Evolutionary conservation across 2,797 vertebrate species (phyloP).

Genomic region (Xenopus petersii): DNA sequence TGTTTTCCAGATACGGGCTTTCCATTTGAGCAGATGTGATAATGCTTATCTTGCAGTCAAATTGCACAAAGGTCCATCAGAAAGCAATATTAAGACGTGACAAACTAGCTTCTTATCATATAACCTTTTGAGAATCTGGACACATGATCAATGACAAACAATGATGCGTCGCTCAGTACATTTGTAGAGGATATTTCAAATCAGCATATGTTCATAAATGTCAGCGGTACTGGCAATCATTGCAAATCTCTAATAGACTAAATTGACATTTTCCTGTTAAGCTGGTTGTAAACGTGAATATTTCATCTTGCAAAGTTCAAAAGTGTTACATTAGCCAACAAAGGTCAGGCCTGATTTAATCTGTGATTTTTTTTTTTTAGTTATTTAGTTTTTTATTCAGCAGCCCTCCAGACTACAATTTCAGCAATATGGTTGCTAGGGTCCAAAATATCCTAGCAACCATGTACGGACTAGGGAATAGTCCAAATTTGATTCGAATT

Average conservation of each 20-base stretch:
- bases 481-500: too few species aligned
- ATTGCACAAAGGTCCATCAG: neutral
- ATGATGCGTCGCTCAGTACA: slow-evolving; percentile 25
- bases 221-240: slow-evolving; percentile 20
- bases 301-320: slow-evolving; percentile 43
- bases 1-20: too few species aligned
- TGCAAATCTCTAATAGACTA: slow-evolving; percentile 40
- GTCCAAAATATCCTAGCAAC: too few species aligned
- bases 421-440: too few species aligned
- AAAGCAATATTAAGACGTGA: neutral
- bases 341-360: slow-evolving; percentile 34
- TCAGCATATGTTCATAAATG: slow-evolving; percentile 40
- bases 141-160: slow-evolving; percentile 28
- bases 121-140: slow-evolving; percentile 25
- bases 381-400: neutral
- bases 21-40: too few species aligned
- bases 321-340: slow-evolving; percentile 37
- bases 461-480: too few species aligned
- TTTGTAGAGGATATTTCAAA: slow-evolving; percentile 37
- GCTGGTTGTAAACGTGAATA: slow-evolving; percentile 25
- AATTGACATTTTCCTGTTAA: slow-evolving; percentile 44
- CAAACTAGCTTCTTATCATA: neutral
- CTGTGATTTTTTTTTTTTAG: neutral
- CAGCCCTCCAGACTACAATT: too few species aligned
- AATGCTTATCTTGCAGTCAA: neutral